Evolutionary conservation across 35 echinoderm and acorn worm genomes (phyloP), one percentile per base, ranked within the genome.

Genomic region (Strongylocentrotus purpuratus): DNA sequence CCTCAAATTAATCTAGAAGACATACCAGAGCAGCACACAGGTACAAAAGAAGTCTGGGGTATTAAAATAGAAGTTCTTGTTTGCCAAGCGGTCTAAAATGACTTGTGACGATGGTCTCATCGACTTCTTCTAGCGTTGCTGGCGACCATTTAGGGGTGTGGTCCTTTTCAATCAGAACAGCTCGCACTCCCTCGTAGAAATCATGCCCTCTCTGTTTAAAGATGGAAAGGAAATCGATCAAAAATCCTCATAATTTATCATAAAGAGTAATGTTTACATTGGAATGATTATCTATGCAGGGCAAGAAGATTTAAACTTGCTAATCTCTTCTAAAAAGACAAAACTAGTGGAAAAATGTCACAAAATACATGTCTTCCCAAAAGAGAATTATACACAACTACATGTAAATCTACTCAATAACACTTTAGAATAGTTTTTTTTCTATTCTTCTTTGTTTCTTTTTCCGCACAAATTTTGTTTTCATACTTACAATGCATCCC

Each of bases 111-210:
- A 99, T 97, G 35, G 97, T 95, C 60, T 95, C 91, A 33, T 95
- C 96, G 14, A 99, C 98, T 59, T 92, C 98, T 94, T 99, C 96
- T 86, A 99, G 28, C 88, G 97, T 97, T 59, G 90, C 88, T 93
- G 98, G 98, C 31, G 96, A 96, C 98, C 98, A 99, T 10, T 99
- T 96, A 46, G 98, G 98, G 14, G 58, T 94, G 48, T 97, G 94
- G 88, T 97, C 98, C 71, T 95, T 99, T 78, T 99, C 97, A 7
- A 99, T 90, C 9, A 99, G 95, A 18, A 99, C 47, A 70, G 98
- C 96, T 12, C 98, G 93, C 22, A 99, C 98, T 17, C 98, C 98
- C 94, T 99, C 98, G 92, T 97, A 99, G 96, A 99, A 99, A 93
- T 99, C 98, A 88, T 99, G 96, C 31, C 96, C 98, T 32, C 91